Evolutionary conservation across 2,797 vertebrate species (phyloP), one percentile per base, ranked within the genome.

Genomic region (Linurgus olivaceus): DNA sequence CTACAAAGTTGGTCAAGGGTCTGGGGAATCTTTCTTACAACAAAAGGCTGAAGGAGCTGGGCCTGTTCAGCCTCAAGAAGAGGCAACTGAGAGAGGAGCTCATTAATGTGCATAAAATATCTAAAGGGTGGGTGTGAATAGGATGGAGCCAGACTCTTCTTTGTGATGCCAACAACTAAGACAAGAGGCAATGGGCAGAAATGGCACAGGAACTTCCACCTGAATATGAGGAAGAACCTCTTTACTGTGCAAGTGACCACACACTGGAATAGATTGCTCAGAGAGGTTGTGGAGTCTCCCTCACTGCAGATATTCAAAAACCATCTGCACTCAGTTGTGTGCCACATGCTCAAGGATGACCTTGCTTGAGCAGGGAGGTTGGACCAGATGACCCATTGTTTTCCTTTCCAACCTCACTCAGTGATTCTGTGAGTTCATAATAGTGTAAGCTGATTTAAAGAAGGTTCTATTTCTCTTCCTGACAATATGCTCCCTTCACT

Each of bases 361-460:
- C 11, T 13, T 62, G 63, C 50, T 6, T 28, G 14, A 50, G 19
- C n/a, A 44, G 48, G 8, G 42, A 75, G 26, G 3, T 9, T 75
- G 50, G 35, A 44, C 6, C 28, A 62, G 16, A 55, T 9, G 24
- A 62, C 5, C 26, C 16, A 16, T 0, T 45, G 14, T 8, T 0
- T 6, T 51, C 17, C n/a, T 44, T 83, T 57, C 50, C 65, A 76
- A 38, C 3, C 19, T 40, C 17, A 47, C 25, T 51, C 33, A 35
- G 33, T 65, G 72, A 45, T 52, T 65, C 33, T 52, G 3, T 28
- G 38, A 84, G 63, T 15, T 73, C 23, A 0, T 16, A 73, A 59
- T 1, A 55, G 31, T 4, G 15, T 48, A 10, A 80, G 23, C 51
- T 79, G 59, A 71, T 79, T 73, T 85, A 55, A 76, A 73, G 59